Conservation (phyloP, 2,888 invertebrate genomes). For the Himalopsyche anomala region DNA sequence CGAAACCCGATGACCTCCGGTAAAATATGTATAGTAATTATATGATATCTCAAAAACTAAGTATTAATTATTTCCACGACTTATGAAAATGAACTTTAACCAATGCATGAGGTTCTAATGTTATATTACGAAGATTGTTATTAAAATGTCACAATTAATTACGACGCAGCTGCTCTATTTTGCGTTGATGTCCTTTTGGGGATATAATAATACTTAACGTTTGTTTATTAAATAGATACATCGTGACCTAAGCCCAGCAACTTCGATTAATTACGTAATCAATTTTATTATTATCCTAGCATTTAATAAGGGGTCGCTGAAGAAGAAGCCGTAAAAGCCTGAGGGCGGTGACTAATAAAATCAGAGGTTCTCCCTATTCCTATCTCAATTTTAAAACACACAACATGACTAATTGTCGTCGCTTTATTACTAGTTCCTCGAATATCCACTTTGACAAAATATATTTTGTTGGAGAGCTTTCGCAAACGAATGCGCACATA, state of each 20-base stretch:
- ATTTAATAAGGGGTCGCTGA: slow-evolving; percentile 27
- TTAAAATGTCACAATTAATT: neutral
- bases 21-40: too few species aligned
- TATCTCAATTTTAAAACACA: slow-evolving; percentile 8
- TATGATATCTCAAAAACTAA: too few species aligned
- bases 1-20: too few species aligned
- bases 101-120: too few species aligned
- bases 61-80: too few species aligned
- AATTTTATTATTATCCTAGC: slow-evolving; percentile 23
- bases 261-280: slow-evolving; percentile 21
- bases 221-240: slow-evolving; percentile 16
- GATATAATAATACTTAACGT: neutral
- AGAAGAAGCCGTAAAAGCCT: slow-evolving; percentile 28
- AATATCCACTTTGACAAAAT: too few species aligned
- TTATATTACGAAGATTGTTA: too few species aligned
- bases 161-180: slow-evolving; percentile 1
- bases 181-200: neutral
- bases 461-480: too few species aligned
- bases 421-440: too few species aligned
- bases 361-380: slow-evolving; percentile 1
- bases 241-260: slow-evolving; percentile 14
- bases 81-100: too few species aligned
- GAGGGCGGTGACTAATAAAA: slow-evolving; percentile 29
- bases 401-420: neutral
- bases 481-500: too few species aligned